Percentiles rank a stretch among this genome's conserved stretches.
phyloP scores from a whole-genome alignment of 1,140 invertebrate species.

The Coboldia fuscipes region DNA sequence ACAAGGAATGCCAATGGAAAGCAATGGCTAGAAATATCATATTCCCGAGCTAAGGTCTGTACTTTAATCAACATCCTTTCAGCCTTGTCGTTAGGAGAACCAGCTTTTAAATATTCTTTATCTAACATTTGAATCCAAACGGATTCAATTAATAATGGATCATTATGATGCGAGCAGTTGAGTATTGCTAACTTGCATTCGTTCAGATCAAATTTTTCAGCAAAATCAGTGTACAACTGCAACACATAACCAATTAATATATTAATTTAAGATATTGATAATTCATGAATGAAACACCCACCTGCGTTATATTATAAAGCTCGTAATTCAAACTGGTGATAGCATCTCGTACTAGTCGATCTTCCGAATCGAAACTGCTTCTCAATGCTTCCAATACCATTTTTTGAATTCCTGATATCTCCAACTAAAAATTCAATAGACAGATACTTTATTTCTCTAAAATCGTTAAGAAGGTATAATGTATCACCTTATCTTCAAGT shows the following conservation, averaged over 20 bases:
- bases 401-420: conserved; percentile 19
- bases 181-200: conserved; percentile 71
- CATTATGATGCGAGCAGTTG: conserved; percentile 62
- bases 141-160: conserved; percentile 48
- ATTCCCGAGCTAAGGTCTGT: conserved; percentile 45
- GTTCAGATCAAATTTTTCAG: conserved; percentile 58
- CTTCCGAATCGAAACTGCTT: conserved; percentile 6
- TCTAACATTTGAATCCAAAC: conserved; percentile 61
- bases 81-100: conserved; percentile 36
- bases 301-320: conserved; percentile 26
- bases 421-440: conserved; percentile 15
- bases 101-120: conserved; percentile 26
- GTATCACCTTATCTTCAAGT: conserved; percentile 84
- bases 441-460: conserved; percentile 47
- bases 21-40: conserved; percentile 46
- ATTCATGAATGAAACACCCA: too few relatives aligned
- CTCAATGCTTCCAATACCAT: conserved; percentile 11
- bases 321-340: conserved; percentile 13
- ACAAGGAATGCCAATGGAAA: conserved; percentile 58
- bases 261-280: too few relatives aligned
- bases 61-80: conserved; percentile 48
- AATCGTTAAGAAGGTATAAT: conserved; percentile 65
- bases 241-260: too few relatives aligned
- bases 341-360: conserved; percentile 8
- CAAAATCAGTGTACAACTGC: conserved; percentile 69